Conservation (phyloP, 2,113 vertebrate species). For the Empidonax alnorum region DNA sequence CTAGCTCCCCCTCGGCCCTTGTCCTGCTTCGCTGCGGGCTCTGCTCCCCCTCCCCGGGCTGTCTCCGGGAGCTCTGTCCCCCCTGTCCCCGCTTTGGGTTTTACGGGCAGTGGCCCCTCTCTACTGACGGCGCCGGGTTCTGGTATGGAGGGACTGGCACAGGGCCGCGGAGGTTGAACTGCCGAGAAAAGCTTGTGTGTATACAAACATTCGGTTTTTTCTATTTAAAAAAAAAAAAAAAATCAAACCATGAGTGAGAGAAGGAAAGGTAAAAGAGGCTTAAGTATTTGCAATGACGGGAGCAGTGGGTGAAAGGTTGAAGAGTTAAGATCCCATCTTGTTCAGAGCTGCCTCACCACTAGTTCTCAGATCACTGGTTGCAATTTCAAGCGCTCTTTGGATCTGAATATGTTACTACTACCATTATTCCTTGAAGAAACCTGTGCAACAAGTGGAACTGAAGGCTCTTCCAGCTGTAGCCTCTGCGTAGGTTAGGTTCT, state of each 20-base stretch:
- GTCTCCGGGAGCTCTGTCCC: neutral
- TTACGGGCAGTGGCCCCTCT: rapidly evolving
- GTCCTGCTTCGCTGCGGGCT: neutral
- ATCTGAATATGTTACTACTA: neutral
- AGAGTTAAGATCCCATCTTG: neutral
- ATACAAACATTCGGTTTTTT: neutral
- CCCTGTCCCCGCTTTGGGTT: rapidly evolving
- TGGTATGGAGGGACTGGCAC: neutral
- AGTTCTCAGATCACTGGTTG: neutral
- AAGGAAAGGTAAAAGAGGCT: neutral
- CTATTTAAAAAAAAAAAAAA: neutral
- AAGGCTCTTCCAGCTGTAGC: neutral
- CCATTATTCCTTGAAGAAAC: neutral
- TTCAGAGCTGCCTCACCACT: neutral
- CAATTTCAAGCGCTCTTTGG: neutral
- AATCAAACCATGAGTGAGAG: no score
- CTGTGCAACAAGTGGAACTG: neutral
- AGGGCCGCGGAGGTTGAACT: neutral
- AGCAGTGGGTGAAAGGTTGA: neutral
- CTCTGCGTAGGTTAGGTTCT: neutral
- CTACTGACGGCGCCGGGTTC: neutral
- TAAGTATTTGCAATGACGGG: neutral
- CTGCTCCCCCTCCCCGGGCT: neutral
- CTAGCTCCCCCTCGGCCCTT: neutral
- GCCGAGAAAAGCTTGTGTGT: neutral